Evolutionary conservation across 2,888 invertebrate genomes (phyloP).

Genomic region (Cryptosula pallasiana): DNA sequence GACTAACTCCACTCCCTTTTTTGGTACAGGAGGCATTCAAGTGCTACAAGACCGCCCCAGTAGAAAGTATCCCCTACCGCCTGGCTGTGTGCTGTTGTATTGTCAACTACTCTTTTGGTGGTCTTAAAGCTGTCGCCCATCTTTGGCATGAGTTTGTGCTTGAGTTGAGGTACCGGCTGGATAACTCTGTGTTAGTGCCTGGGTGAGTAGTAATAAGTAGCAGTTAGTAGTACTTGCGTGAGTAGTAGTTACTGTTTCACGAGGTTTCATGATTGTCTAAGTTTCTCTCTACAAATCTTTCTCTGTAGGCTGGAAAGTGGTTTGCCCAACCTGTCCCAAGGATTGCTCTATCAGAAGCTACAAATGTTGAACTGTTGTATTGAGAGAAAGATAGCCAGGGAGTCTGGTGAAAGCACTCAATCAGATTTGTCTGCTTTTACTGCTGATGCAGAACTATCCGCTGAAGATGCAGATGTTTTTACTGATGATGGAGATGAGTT

Average conservation of each 20-base stretch:
- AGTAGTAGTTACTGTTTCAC: too few relatives aligned
- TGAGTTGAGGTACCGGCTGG: constrained; percentile 85
- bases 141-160: constrained; percentile 90
- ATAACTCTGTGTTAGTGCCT: constrained; percentile 61
- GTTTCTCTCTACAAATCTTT: too few relatives aligned
- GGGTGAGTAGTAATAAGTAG: too few relatives aligned
- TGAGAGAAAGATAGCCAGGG: constrained; percentile 53
- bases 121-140: constrained; percentile 68
- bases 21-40: constrained; percentile 42
- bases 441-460: background rate
- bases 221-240: too few relatives aligned
- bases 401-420: constrained; percentile 29
- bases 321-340: constrained; percentile 79
- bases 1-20: too few relatives aligned
- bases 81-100: constrained; percentile 64
- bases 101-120: constrained; percentile 56
- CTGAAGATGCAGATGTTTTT: constrained; percentile 19
- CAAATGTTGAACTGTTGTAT: constrained; percentile 64
- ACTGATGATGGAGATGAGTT: constrained; percentile 41
- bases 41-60: constrained; percentile 71
- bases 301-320: constrained; percentile 67
- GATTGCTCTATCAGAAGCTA: constrained; percentile 88
- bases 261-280: too few relatives aligned
- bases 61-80: constrained; percentile 75
- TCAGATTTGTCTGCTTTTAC: background rate